phyloP scores from a whole-genome alignment of 2,888 invertebrate genomes.

The Drosophila pegasa region DNA sequence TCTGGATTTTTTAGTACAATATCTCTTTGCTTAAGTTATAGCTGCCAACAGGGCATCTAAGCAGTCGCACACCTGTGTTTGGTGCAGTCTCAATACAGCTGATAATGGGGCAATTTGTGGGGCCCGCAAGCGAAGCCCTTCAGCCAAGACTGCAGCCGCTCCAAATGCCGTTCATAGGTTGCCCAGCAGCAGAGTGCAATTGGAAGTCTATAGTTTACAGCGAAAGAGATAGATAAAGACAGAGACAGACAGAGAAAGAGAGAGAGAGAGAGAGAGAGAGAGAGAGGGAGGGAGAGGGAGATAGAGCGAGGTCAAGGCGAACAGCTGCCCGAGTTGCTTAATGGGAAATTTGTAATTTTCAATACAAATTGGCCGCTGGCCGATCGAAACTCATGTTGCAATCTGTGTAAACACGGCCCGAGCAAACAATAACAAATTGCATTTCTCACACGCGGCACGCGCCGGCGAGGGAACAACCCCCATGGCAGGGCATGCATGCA shows the following conservation, averaged over 20 bases:
- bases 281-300: background rate
- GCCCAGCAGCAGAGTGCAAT: conserved; percentile 39
- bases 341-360: conserved; percentile 46
- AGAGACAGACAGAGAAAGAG: conserved; percentile 4
- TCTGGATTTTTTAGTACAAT: too few relatives aligned
- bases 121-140: conserved; percentile 37
- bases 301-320: conserved; percentile 33
- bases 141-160: conserved; percentile 31
- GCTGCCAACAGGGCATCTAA: background rate
- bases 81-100: conserved; percentile 17
- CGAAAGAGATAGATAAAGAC: background rate
- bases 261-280: conserved; percentile 6
- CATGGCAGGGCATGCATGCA: conserved; percentile 18
- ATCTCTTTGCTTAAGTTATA: too few relatives aligned
- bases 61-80: background rate
- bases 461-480: conserved; percentile 46
- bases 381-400: conserved; percentile 5
- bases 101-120: conserved; percentile 56
- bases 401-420: conserved; percentile 53
- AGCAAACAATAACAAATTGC: conserved; percentile 65
- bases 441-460: conserved; percentile 70
- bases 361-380: conserved; percentile 18
- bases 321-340: conserved; percentile 32
- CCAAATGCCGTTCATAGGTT: conserved; percentile 29
- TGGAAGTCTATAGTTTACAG: conserved; percentile 30